Evolutionary conservation across 2,113 vertebrate genomes (phyloP).

Genomic region (Aleadryas rufinucha): DNA sequence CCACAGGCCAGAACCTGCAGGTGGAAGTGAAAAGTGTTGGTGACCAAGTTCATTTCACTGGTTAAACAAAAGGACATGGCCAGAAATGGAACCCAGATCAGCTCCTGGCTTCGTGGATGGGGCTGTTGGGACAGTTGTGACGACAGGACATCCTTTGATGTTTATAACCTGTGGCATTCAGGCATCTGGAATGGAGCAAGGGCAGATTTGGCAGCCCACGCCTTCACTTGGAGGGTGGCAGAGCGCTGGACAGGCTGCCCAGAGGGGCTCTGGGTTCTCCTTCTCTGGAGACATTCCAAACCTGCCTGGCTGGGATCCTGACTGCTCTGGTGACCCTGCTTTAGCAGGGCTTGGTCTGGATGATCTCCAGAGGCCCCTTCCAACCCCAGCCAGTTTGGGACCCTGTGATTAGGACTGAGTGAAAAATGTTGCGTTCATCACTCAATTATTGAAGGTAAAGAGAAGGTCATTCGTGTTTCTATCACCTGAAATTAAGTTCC

Average conservation of each 20-base stretch:
- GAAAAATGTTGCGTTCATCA: background rate
- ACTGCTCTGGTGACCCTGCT: background rate
- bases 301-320: background rate
- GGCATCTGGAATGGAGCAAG: accelerated
- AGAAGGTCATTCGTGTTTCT: background rate
- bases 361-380: background rate
- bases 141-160: background rate
- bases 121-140: background rate
- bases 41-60: background rate
- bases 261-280: background rate
- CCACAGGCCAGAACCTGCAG: background rate
- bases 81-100: background rate
- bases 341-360: background rate
- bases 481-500: background rate
- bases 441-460: background rate
- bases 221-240: background rate
- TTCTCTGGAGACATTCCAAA: background rate
- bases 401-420: background rate
- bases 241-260: background rate
- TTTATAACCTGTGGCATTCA: too few relatives aligned
- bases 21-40: background rate
- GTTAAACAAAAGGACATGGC: background rate
- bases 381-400: background rate
- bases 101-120: background rate
- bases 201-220: background rate